These are phyloP conservation scores for Dendrocincla tyrannina DNA, from an alignment of 2,797 vertebrate species.

Conservation along the genomic window DNA sequence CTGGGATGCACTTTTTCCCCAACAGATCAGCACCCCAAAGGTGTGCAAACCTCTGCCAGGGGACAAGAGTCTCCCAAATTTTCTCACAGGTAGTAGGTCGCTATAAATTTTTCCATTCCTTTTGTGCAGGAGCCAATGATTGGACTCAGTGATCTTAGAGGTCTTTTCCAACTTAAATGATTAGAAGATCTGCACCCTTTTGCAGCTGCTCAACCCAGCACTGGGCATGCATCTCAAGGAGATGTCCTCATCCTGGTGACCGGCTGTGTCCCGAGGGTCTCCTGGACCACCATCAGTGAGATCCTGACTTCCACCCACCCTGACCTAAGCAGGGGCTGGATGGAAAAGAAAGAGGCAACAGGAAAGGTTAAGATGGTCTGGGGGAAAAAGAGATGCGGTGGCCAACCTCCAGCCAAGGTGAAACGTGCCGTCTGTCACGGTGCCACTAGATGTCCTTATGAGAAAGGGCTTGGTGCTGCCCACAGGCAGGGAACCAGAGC, in stretches of 20 bases:
- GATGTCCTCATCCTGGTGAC: not conserved
- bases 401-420: not conserved
- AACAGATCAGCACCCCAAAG: too few species aligned
- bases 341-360: not conserved
- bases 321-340: fast-evolving
- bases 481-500: not conserved
- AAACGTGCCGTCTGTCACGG: not conserved
- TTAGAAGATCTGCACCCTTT: not conserved
- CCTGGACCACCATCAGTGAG: fast-evolving
- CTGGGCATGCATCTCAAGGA: not conserved
- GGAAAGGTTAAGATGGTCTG: not conserved
- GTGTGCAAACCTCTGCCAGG: not conserved
- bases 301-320: not conserved
- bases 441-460: conserved; percentile 66
- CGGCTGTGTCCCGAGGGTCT: fast-evolving
- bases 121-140: not conserved
- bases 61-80: fast-evolving
- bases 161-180: not conserved
- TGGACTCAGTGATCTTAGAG: not conserved
- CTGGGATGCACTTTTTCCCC: not conserved
- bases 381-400: not conserved
- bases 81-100: not conserved
- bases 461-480: conserved; percentile 45
- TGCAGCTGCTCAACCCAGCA: not conserved
- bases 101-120: not conserved